Evolutionary conservation across 2,888 invertebrate genomes (phyloP), one percentile per base, ranked within the genome.

Genomic region (Villa cingulata): DNA sequence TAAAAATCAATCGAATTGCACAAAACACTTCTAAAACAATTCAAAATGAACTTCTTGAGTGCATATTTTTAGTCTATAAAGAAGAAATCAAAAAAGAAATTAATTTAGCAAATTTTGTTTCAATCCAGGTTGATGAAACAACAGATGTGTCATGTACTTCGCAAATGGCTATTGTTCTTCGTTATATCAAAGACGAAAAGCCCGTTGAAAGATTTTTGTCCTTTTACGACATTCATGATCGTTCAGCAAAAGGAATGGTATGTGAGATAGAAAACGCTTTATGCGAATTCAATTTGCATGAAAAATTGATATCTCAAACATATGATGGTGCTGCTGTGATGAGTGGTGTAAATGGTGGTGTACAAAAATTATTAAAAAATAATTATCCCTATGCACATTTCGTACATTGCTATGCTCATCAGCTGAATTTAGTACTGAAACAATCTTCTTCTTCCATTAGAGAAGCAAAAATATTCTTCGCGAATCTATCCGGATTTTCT

Each of bases 321-420:
- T 45, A 45, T 23, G 38, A 45, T 45, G 39, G 45, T 17, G 39
- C 45, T 36, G 17, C 23, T 17, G 39, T 45, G 5, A 45, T 45
- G 45, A 39, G 39, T 19, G 45, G 45, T 7, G 18, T 17, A 32
- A 29, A 39, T 39, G 32, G 23, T 17, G 38, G 45, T 34, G 45
- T 45, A 15, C 39, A 45, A 29, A 32, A 38, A 34, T 17, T 39
- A 38, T 9, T 45, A 27, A 45, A 45, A 45, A 23, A 20, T 15
- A 17, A 12, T 18, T 45, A 38, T 39, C 45, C 45, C n/a, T 34
- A 23, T 45, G 38, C 45, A 17, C 32, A 38, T 12, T 29, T 45
- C 19, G 39, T 38, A 39, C 45, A 45, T 19, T 45, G 45, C 36
- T 45, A 45, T 36, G 18, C 45, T 32, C 39, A 45, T 32, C 45